These are phyloP conservation scores for Himalopsyche kuldschensis DNA, from an alignment of 2,888 invertebrate species.

Conservation along the genomic window DNA sequence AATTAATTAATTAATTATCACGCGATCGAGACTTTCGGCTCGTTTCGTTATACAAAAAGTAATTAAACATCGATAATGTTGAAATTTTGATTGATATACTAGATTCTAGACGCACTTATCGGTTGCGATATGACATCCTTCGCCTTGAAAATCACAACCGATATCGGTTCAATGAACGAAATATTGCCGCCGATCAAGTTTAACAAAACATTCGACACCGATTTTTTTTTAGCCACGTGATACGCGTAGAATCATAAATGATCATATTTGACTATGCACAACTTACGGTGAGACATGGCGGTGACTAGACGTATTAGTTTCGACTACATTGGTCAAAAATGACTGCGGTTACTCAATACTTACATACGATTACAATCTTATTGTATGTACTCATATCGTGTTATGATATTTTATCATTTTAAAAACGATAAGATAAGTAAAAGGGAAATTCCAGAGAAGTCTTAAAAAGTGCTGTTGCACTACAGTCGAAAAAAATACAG, in stretches of 20 bases:
- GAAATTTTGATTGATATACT: neutral
- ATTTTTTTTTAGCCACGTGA: neutral
- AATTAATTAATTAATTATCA: neutral
- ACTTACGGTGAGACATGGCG: too few species aligned
- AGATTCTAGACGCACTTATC: neutral
- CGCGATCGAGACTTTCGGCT: neutral
- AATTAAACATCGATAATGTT: neutral
- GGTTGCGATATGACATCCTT: slow-evolving; percentile 8
- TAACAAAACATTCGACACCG: neutral
- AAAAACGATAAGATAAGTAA: too few species aligned
- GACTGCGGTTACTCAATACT: neutral
- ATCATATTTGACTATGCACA: neutral
- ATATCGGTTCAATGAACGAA: slow-evolving; percentile 23
- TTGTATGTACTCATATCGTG: too few species aligned
- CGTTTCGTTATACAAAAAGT: neutral
- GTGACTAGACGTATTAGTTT: neutral
- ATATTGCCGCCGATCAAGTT: neutral
- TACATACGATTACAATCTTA: too few species aligned
- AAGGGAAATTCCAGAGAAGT: too few species aligned
- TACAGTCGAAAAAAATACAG: too few species aligned
- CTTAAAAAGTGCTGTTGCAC: too few species aligned
- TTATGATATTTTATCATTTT: too few species aligned
- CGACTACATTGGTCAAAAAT: neutral
- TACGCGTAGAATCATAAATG: neutral
- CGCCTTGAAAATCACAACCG: slow-evolving; percentile 20